Evolutionary conservation across 2,888 invertebrate species (phyloP).

Genomic region (Agrotis clavis): DNA sequence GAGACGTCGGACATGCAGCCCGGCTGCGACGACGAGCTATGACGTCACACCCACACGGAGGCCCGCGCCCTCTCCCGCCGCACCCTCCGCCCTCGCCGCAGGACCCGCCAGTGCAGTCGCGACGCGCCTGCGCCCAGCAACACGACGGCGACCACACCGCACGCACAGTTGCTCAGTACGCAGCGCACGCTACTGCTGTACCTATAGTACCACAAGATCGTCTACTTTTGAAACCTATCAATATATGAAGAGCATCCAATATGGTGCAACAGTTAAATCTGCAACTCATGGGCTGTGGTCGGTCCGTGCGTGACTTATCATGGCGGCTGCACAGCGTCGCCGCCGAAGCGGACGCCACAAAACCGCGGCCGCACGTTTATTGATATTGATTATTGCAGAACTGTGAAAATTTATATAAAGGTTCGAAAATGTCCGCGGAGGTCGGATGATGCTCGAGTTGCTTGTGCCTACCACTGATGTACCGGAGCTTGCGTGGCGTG

Average conservation of each 20-base stretch:
- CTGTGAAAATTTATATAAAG: constrained; percentile 85
- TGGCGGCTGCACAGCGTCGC: constrained; percentile 75
- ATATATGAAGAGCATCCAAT: constrained; percentile 10
- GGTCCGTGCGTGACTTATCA: constrained; percentile 60
- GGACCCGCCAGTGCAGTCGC: constrained; percentile 41
- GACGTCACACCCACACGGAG: constrained; percentile 62
- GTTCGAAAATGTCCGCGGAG: constrained; percentile 89
- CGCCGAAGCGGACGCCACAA: constrained; percentile 86
- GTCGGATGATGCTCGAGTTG: constrained; percentile 79
- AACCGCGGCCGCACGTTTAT: constrained; percentile 86
- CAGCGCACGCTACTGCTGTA: constrained; percentile 21
- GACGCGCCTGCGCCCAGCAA: constrained; percentile 20
- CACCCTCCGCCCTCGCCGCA: constrained; percentile 57
- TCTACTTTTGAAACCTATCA: constrained; percentile 29
- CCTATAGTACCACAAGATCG: constrained; percentile 25
- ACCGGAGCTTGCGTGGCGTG: constrained; percentile 49
- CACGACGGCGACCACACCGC: constrained; percentile 29
- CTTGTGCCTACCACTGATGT: constrained; percentile 55
- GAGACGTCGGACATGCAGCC: constrained; percentile 89
- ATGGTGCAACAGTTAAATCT: constrained; percentile 42
- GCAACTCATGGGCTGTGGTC: constrained; percentile 49
- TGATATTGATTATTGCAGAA: constrained; percentile 89
- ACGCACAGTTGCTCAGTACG: constrained; percentile 19
- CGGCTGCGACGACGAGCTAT: constrained; percentile 84
- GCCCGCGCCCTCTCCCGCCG: constrained; percentile 48